Base-by-base conservation (phyloP, 2,113 vertebrate genomes). In the Hippolais icterina region DNA sequence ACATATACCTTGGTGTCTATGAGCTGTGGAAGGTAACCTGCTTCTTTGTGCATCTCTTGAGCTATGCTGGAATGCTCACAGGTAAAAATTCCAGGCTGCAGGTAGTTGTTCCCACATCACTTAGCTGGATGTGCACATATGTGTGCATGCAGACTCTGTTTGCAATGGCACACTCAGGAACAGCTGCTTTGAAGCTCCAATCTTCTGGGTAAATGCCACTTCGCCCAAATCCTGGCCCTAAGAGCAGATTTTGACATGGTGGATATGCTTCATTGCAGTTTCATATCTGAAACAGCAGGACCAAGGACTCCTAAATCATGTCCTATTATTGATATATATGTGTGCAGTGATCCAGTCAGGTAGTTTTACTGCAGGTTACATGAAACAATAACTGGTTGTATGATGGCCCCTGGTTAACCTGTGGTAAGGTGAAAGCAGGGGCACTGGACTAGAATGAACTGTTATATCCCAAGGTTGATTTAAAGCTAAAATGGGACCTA, bases 351-450 rank as follows among this genome's bases (percentile, higher is more conserved):
- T 91, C 77, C 94, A 79, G 52, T 56, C 57, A 57, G 35, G 64
- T 83, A 78, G 80, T 84, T 95, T 93, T 82, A 92, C 90, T 91
- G 65, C 15, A 4, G 74, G 84, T 89, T 85, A 42, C 57, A 9
- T 50, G 89, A 92, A 79, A 72, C 93, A 93, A 71, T 87, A 96
- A 57, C 61, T 89, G 83, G 49, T 68, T 93, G 77, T 91, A 15
- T 64, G 74, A 53, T 79, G 53, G 77, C 61, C 54, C 21, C 15
- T 0, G 0, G 41, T 93, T 95, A 96, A 96, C 83, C 57, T 89
- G 53, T 60, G 41, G n/a, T 82, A 71, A 84, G 72, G 81, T 92
- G 46, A 93, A 89, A 79, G 69, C 37, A 72, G 74, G 68, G 52
- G 46, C 86, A 75, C 33, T 81, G 66, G 68, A 68, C 69, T 66